phyloP scores from a whole-genome alignment of 1,140 invertebrate species.

The Eciton burchellii region DNA sequence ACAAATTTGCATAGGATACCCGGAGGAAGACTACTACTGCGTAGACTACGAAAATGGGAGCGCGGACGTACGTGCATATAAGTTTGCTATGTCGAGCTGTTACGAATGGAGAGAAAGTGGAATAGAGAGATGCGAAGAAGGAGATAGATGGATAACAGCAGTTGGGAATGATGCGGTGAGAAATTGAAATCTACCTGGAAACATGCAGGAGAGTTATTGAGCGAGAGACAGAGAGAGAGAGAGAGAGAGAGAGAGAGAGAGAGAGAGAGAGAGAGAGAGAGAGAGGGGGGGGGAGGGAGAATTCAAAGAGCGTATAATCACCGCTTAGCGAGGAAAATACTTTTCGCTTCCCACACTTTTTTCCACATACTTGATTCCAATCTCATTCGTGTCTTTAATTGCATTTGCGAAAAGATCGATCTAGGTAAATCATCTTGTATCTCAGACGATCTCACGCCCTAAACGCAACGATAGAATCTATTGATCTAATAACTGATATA shows the following conservation, averaged over 20 bases:
- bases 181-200: constrained; percentile 25
- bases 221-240: constrained; percentile 22
- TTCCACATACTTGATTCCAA: background rate
- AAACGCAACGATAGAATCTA: background rate
- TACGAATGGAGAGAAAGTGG: constrained; percentile 27
- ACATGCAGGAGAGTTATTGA: background rate
- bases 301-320: constrained; percentile 17
- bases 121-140: background rate
- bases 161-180: constrained; percentile 26
- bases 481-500: background rate
- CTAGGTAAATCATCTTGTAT: background rate
- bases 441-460: background rate
- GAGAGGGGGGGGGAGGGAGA: background rate
- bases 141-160: background rate
- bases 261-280: constrained; percentile 10
- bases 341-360: background rate
- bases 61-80: constrained; percentile 11
- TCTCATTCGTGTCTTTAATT: background rate
- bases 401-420: background rate
- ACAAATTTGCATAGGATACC: constrained; percentile 73
- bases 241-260: background rate
- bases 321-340: background rate
- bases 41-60: no score
- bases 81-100: constrained; percentile 13
- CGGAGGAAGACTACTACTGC: constrained; percentile 73